phyloP scores from a whole-genome alignment of 92 coral and sea anemone genomes.

The Umimayanthus kanabou region DNA sequence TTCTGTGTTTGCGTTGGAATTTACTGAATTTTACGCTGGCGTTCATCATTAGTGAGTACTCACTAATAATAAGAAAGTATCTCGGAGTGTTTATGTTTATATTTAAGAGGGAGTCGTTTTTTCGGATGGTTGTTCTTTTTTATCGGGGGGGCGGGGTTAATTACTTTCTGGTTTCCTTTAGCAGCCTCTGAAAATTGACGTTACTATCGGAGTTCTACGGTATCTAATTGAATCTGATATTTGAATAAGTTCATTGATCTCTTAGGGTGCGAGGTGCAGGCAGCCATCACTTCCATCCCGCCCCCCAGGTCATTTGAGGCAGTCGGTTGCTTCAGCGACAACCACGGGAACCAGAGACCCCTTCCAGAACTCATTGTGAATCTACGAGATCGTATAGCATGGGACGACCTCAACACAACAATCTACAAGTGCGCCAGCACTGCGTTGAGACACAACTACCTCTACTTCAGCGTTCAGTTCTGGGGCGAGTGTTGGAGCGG shows the following conservation, averaged over 20 bases:
- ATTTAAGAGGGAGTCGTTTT: too few species aligned
- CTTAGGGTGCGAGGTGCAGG: not conserved
- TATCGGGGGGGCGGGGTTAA: too few species aligned
- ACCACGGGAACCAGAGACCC: conserved; percentile 3
- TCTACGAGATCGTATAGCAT: conserved; percentile 61
- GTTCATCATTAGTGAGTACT: too few species aligned
- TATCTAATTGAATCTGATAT: not conserved
- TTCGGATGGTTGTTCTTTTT: too few species aligned
- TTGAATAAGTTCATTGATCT: not conserved
- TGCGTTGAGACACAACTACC: conserved; percentile 57
- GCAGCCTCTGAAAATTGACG: too few species aligned
- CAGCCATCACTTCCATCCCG: not conserved
- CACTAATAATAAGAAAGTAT: too few species aligned
- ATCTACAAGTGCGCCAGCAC: conserved; percentile 69
- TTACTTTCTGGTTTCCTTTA: too few species aligned
- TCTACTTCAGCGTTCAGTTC: conserved; percentile 77
- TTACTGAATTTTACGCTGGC: too few species aligned
- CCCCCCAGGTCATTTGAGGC: conserved; percentile 13
- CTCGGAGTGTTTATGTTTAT: too few species aligned
- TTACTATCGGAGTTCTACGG: too few species aligned
- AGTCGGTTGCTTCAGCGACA: conserved; percentile 51
- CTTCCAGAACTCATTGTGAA: conserved; percentile 56
- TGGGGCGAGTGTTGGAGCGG: conserved; percentile 90
- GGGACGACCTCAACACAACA: conserved; percentile 60
- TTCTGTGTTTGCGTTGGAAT: too few species aligned